Base-by-base conservation (phyloP, 2,888 invertebrate species). In the Zhuqinia jingwanae region DNA sequence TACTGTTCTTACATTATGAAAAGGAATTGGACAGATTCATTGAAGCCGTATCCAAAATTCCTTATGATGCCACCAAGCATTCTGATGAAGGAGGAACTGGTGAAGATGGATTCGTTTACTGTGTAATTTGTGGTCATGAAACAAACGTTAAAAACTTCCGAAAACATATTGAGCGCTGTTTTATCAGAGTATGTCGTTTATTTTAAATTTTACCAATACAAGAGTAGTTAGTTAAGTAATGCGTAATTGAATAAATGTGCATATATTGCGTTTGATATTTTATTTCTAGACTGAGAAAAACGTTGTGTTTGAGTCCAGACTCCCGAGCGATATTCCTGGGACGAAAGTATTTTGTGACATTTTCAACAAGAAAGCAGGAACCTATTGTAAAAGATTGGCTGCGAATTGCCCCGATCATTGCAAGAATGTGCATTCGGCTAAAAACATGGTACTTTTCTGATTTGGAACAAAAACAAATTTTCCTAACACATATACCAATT, bases 361-460 rank as follows among this genome's bases (percentile, higher is more conserved):
- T 92, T 98, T 96, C 93, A 99, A 98, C 93, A 95, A 96, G 0
- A 93, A 94, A 3, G 97, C 96, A 91, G 95, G 95, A 76, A 98
- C 98, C 0, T 99, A 99, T 92, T 99, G 99, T 93, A 99, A 99
- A 93, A 93, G 99, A 78, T 93, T 99, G 82, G 95, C 97, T 90
- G 98, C 99, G 0, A 94, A 99, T 90, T 99, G 99, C 92, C 99
- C 99, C 0, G 99, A 99, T 92, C 99, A 99, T 92, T 97, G 96
- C 91, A 99, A 98, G 92, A 97, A 97, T 10, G 10, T n/a, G 1
- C 56, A 10, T 10, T 53, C 17, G 11, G 8, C 53, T 3, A 30
- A 56, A 30, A 10, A 53, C 17, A 11, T n/a, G 27, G 75, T 75
- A 53, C 1, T 15, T 73, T 0, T 1, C 11, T 22, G 36, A 36